Base-by-base conservation (phyloP, 2,113 vertebrate species). In the Beaufortia kweichowensis region DNA sequence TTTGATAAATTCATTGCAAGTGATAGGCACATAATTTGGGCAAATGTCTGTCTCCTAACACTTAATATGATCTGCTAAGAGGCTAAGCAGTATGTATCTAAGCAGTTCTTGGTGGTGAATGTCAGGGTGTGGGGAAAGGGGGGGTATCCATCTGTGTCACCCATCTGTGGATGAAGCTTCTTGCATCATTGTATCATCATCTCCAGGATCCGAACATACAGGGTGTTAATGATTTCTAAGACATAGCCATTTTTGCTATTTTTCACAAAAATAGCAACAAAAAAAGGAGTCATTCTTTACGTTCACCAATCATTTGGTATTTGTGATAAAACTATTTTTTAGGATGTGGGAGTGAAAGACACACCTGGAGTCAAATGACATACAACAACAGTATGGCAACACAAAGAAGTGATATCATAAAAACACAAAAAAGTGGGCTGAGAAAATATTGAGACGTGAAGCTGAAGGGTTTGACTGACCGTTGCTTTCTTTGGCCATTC, bases 401-500 rank as follows among this genome's bases (percentile, higher is more conserved):
- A 41, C 23, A 23, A 48, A 46, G n/a, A n/a, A n/a, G n/a, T n/a
- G 39, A 26, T 26, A 46, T 29, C 46, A 29, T 48, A 15, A 48
- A n/a, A 67, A 62, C 6, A n/a, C 28, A 62, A 19, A 35, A 14
- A 65, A 67, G 31, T 39, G 61, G 19, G 3, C 10, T 15, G 33
- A 33, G 26, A 31, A 6, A 6, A 5, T 46, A 76, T 15, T 64
- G 17, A 57, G 24, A 12, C 48, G 72, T n/a, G 43, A 19, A 69
- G 60, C 0, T 6, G 6, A 31, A 28, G 31, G 50, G 33, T 2
- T 26, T 43, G 7, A 85, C 89, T 87, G 35, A 98, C 97, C 96
- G 89, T 95, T 92, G 71, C 70, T 89, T 76, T 91, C 83, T 71
- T 0, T 91, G 74, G 96, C 96, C 89, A 95, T 93, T 83, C 88